Percentiles rank a stretch among this genome's conserved stretches.
These are phyloP conservation scores for Pandion haliaetus DNA, from an alignment of 2,113 vertebrate species.

Conservation along the genomic window DNA sequence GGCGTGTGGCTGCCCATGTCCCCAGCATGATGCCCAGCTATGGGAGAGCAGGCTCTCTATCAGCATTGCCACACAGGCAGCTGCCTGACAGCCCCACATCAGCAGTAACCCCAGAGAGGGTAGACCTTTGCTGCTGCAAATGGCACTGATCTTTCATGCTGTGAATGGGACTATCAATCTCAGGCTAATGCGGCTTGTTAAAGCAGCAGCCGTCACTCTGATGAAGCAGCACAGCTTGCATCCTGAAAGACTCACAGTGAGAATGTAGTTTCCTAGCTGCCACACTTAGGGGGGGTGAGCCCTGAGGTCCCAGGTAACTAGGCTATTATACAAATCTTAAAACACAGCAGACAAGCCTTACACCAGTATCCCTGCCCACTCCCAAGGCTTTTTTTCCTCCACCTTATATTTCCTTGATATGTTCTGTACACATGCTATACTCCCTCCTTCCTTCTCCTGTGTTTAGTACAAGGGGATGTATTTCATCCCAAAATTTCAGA, in stretches of 20 bases:
- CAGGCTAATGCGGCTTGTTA: neutral
- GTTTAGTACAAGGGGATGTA: neutral
- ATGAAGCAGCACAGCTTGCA: neutral
- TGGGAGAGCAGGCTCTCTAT: neutral
- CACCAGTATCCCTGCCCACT: neutral
- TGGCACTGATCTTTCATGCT: neutral
- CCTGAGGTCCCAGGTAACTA: neutral
- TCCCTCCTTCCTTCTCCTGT: neutral
- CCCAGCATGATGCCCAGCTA: neutral
- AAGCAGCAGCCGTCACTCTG: neutral
- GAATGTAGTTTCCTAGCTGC: neutral
- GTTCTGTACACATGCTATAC: neutral
- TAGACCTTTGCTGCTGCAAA: neutral
- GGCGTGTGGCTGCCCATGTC: accelerated
- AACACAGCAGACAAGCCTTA: neutral
- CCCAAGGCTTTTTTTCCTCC: neutral
- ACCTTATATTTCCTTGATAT: neutral
- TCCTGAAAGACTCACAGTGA: neutral
- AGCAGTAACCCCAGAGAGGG: neutral
- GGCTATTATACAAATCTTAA: neutral
- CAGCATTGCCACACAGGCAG: neutral
- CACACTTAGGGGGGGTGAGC: neutral
- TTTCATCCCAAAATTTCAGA: neutral
- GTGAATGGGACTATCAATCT: neutral
- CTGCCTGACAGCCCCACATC: neutral